A percentile compares a stretch with the other conserved stretches of the same genome.
These are phyloP conservation scores for Anguilla megastoma DNA, from an alignment of 2,797 vertebrate genomes.

Conservation along the genomic window DNA sequence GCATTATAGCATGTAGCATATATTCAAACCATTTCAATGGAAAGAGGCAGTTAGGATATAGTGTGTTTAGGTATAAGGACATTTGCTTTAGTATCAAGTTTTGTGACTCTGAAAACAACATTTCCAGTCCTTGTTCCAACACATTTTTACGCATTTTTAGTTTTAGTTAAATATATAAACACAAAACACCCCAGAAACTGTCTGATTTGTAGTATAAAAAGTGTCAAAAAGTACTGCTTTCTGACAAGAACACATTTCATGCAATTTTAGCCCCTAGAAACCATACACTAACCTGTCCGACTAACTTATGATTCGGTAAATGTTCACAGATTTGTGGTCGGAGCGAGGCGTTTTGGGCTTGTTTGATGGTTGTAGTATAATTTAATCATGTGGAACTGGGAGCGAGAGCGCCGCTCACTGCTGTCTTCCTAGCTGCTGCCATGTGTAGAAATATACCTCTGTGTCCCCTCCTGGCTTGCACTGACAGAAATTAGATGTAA, in stretches of 20 bases:
- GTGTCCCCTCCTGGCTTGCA: background rate
- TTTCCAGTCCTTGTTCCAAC: background rate
- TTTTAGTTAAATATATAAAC: background rate
- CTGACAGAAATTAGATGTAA: slow-evolving; percentile 10
- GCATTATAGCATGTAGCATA: no score
- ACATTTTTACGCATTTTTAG: background rate
- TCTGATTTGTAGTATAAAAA: background rate
- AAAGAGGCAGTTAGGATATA: no score
- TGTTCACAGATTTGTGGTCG: background rate
- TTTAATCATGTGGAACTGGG: slow-evolving; percentile 8
- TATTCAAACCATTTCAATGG: no score
- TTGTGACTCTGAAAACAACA: no score
- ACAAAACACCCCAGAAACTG: background rate
- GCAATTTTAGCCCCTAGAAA: background rate
- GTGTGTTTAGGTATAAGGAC: no score
- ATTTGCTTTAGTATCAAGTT: background rate
- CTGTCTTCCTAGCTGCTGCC: background rate
- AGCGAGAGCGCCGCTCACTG: background rate
- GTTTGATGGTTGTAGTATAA: background rate
- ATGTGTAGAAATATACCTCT: background rate
- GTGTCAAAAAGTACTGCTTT: background rate
- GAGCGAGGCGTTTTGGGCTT: background rate
- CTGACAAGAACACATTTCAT: background rate
- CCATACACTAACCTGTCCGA: background rate
- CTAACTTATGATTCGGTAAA: background rate